A percentile compares a stretch with the other conserved stretches of the same genome.
Evolutionary conservation across 2,797 vertebrate genomes (phyloP).

Genomic region (Micromesistius poutassou): DNA sequence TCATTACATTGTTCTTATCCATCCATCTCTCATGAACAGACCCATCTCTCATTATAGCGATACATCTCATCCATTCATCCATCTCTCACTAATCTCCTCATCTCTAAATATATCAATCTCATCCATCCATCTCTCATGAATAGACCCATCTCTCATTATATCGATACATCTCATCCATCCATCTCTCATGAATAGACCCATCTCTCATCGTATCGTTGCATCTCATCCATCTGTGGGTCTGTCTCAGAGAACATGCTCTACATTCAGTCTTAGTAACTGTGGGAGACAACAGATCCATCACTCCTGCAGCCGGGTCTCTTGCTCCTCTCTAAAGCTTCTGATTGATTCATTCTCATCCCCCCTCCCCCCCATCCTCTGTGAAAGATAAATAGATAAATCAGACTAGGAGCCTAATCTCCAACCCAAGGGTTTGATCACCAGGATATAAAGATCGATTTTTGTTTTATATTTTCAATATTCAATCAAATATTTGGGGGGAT

Average conservation of each 20-base stretch:
- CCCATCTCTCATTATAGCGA: background rate
- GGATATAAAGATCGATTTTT: no score
- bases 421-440: slow-evolving; percentile 59
- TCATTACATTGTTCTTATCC: no score
- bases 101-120: background rate
- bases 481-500: no score
- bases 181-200: no score
- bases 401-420: slow-evolving; percentile 43
- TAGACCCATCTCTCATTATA: background rate
- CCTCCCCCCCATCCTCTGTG: slow-evolving; percentile 15
- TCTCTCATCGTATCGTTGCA: no score
- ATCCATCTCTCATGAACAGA: no score
- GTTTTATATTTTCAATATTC: no score
- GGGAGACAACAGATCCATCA: slow-evolving; percentile 59
- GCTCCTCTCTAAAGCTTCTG: slow-evolving; percentile 44
- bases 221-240: background rate
- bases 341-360: slow-evolving; percentile 42
- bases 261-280: slow-evolving; percentile 37
- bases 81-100: background rate
- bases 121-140: background rate
- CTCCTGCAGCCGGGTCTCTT: slow-evolving; percentile 33
- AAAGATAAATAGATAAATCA: slow-evolving; percentile 60
- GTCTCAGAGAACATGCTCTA: background rate
- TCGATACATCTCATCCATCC: no score
- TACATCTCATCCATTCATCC: background rate